Evolutionary conservation across 2,888 invertebrate genomes (phyloP), one percentile per base, ranked within the genome.

Genomic region (Nymphalis polychloros): DNA sequence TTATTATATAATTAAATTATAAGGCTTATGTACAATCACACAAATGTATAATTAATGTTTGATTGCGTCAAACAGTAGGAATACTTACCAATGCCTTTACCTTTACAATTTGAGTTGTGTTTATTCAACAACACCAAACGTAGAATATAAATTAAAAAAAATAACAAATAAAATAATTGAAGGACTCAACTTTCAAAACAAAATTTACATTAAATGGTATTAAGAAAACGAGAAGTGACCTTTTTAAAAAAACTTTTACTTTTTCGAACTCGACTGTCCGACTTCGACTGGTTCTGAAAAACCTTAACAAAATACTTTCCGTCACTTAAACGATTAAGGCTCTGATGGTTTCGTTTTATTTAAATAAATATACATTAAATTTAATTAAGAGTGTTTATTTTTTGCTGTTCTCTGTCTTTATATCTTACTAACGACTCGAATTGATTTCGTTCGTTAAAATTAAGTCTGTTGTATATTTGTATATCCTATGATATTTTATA

Each of bases 221-320:
- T 41, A 41, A 13, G 13, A 31, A 55, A 55, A 55, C 53, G 31
- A 55, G 23, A 53, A 27, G 27, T 55, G 53, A 55, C 53, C 53
- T 55, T 17, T 31, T 27, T 50, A n/a, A 50, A 55, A 23, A n/a
- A 31, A 55, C 53, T 55, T 55, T 55, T 55, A 55, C 53, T 55
- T 55, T 55, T 55, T 55, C 53, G 53, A 55, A 55, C 50, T 55
- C 8, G 16, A 31, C 13, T 2, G 27, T 27, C n/a, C 53, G 31
- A 31, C 17, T 31, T 55, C 53, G 17, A 31, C 53, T 55, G 31
- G 53, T 55, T 55, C 17, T 31, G 27, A 17, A 31, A 55, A 55
- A 53, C 53, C 27, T 53, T 41, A 41, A 41, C n/a, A 55, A 55
- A 23, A 27, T 31, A 53, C 7, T 7, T 31, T 17, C 27, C 27